Percentiles rank a stretch among this genome's conserved stretches.
Conservation (phyloP, 2,888 invertebrate species). For the Tenodera sinensis region DNA sequence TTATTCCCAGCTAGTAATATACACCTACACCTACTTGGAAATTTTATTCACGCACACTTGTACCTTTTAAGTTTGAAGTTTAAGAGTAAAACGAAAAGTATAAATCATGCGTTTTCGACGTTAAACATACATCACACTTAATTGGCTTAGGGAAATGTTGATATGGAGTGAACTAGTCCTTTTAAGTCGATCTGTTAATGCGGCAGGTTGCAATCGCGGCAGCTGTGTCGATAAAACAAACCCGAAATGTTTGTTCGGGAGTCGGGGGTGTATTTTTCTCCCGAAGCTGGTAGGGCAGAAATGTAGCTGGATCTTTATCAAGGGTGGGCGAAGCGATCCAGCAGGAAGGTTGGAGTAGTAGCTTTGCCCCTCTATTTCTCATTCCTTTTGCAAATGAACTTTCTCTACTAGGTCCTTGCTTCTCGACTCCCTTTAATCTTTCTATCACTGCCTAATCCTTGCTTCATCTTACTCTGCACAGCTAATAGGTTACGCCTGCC, state of each 20-base stretch:
- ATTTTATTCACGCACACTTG: too few species aligned
- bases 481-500: not conserved
- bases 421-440: not conserved
- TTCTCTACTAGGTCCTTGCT: not conserved
- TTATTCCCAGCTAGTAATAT: too few species aligned
- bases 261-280: too few species aligned
- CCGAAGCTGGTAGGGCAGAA: not conserved
- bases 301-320: not conserved
- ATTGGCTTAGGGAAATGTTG: not conserved
- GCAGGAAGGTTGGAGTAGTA: not conserved
- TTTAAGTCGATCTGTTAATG: not conserved
- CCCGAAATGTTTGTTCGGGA: not conserved
- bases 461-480: not conserved
- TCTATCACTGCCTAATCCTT: not conserved
- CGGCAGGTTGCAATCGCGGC: not conserved
- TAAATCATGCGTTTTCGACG: too few species aligned
- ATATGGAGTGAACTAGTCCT: not conserved
- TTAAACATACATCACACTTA: too few species aligned
- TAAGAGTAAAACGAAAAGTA: too few species aligned
- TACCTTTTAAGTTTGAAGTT: too few species aligned
- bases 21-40: too few species aligned
- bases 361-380: not conserved
- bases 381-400: not conserved
- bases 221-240: not conserved
- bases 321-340: not conserved